Percentiles rank a stretch among this genome's conserved stretches.
These are phyloP conservation scores for Antechinus stuartii DNA, from an alignment of 2,113 vertebrate genomes.

Conservation along the genomic window DNA sequence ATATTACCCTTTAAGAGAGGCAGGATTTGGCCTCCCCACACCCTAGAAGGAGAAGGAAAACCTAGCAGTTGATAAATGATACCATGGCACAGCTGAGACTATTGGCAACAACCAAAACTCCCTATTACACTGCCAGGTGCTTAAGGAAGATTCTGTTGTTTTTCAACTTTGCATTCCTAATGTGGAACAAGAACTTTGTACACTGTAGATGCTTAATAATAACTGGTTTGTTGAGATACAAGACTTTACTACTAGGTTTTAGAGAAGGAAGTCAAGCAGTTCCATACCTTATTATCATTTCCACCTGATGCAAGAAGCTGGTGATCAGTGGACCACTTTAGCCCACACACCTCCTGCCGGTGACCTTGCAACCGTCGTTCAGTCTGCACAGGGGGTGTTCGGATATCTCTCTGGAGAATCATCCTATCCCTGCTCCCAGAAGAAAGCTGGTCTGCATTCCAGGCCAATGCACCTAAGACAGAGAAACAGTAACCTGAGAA, in stretches of 20 bases:
- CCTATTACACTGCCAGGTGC: not conserved
- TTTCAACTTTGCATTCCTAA: not conserved
- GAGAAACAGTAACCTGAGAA: not conserved
- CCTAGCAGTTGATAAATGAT: not conserved
- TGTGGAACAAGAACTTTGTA: not conserved
- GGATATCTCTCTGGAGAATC: conserved; percentile 96
- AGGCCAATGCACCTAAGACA: conserved; percentile 92
- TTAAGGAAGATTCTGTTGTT: not conserved
- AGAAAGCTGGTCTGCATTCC: conserved; percentile 98
- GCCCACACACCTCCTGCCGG: conserved; percentile 97
- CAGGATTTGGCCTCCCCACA: not conserved
- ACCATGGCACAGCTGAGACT: not conserved
- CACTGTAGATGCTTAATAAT: not conserved
- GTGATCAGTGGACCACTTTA: conserved; percentile 99
- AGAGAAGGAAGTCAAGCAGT: not conserved
- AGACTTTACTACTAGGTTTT: not conserved
- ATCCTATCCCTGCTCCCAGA: conserved; percentile 96
- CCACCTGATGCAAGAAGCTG: conserved; percentile 97
- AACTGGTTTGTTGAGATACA: not conserved
- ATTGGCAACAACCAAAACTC: not conserved
- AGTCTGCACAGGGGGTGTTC: conserved; percentile 93
- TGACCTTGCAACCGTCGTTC: conserved; percentile 98
- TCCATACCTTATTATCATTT: conserved; percentile 96
- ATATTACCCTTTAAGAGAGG: not conserved
- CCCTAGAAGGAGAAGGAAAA: not conserved